Evolutionary conservation across 2,113 vertebrate genomes (phyloP), one percentile per base, ranked within the genome.

Genomic region (Myrmophylax atrothorax): DNA sequence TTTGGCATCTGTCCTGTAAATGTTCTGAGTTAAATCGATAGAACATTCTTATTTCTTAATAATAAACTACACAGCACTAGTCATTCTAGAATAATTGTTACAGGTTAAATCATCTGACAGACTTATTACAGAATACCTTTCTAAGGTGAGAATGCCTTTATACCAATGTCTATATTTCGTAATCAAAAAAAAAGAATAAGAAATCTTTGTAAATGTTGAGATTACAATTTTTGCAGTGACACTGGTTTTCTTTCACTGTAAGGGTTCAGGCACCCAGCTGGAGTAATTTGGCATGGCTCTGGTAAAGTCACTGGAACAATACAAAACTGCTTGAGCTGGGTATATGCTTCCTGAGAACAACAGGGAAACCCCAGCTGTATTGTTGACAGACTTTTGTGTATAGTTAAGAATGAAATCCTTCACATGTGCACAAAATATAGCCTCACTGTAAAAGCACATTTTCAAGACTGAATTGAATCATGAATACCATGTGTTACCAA

Each of bases 371-470:
- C 31, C 50, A 86, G 53, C 37, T 80, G 59, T 58, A 90, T 33
- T 50, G 33, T 49, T 4, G 4, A 55, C 52, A 72, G 70, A 62
- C 10, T 90, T 88, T 49, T 74, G 50, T 88, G n/a, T 37, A 89
- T 6, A 58, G 59, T 83, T 84, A 93, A 77, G 55, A 93, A 92
- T 42, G 86, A 90, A 93, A 84, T 86, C 42, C 46, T 96, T 94
- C 64, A 88, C 64, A 93, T 18, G 49, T 31, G 22, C 33, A 66
- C 16, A 84, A 55, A 90, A 94, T 90, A 73, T n/a, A 84, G 11
- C 55, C 50, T 46, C 68, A 86, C 79, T 74, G 37, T 13, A 93
- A 86, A 92, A 94, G 49, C 31, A 77, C 26, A 50, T 86, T 94
- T 93, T 73, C 55, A 90, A 88, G 75, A 77, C 46, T 73, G 58